Evolutionary conservation across 37 sponge, comb jelly and placozoan species (phyloP).

Genomic region (Petrosia ficiformis): DNA sequence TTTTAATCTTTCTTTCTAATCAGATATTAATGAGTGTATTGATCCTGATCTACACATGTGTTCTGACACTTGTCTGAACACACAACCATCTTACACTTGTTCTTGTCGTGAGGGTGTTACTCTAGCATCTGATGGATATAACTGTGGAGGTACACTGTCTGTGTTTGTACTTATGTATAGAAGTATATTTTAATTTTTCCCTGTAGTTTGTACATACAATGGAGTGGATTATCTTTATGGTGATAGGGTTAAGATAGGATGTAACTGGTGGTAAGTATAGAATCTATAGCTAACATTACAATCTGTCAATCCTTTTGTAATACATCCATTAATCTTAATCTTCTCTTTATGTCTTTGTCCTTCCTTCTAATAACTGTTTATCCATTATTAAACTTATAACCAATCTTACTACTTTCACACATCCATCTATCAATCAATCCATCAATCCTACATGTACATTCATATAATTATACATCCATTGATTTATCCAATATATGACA

Average conservation of each 20-base stretch:
- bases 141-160: slow-evolving; percentile 69
- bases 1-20: neutral
- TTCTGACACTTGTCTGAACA: slow-evolving; percentile 47
- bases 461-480: too few relatives aligned
- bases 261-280: slow-evolving; percentile 76
- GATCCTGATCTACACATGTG: slow-evolving; percentile 36
- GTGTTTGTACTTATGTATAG: neutral
- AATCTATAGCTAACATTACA: neutral
- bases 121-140: slow-evolving; percentile 43
- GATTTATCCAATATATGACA: too few relatives aligned
- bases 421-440: too few relatives aligned
- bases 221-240: slow-evolving; percentile 61
- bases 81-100: slow-evolving; percentile 40
- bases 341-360: too few relatives aligned
- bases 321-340: too few relatives aligned
- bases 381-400: too few relatives aligned
- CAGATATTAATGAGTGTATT: slow-evolving; percentile 84
- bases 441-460: too few relatives aligned
- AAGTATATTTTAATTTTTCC: neutral
- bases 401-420: too few relatives aligned
- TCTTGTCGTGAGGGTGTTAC: slow-evolving; percentile 51
- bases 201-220: slow-evolving; percentile 63
- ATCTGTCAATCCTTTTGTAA: too few relatives aligned
- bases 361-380: too few relatives aligned
- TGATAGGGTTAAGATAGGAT: slow-evolving; percentile 74